Evolutionary conservation across 2,113 vertebrate genomes (phyloP).

Genomic region (Triplophysa tibetana): DNA sequence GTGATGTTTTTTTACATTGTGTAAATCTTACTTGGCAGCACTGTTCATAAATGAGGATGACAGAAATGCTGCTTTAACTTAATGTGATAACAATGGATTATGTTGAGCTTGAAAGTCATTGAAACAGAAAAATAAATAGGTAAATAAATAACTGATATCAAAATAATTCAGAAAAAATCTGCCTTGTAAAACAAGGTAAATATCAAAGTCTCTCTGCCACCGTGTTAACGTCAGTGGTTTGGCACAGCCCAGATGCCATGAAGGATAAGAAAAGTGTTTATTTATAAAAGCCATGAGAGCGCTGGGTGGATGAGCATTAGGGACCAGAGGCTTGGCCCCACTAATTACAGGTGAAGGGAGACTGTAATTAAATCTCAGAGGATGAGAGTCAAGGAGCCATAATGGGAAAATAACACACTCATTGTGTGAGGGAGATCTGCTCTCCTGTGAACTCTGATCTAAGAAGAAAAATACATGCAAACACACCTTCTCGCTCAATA

Average conservation of each 20-base stretch:
- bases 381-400: slow-evolving; percentile 57
- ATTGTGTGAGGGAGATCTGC: slow-evolving; percentile 53
- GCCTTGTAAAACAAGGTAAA: neutral
- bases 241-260: slow-evolving; percentile 49
- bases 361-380: slow-evolving; percentile 76
- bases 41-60: no score
- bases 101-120: no score
- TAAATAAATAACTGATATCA: no score
- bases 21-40: no score
- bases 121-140: no score
- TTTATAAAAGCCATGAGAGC: slow-evolving; percentile 62
- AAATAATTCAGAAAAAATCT: neutral
- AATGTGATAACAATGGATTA: no score
- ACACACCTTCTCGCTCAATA: neutral
- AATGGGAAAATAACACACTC: slow-evolving; percentile 61
- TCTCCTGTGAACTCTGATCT: slow-evolving; percentile 59
- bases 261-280: slow-evolving; percentile 50
- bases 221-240: slow-evolving; percentile 44
- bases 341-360: slow-evolving; percentile 78
- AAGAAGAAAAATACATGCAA: slow-evolving; percentile 31
- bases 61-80: no score
- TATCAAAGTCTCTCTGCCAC: neutral
- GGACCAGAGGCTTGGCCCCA: slow-evolving; percentile 64
- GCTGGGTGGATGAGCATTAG: slow-evolving; percentile 64
- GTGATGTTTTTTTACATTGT: no score